Base-by-base conservation (phyloP, 2,888 invertebrate genomes). In the Volucella bombylans region DNA sequence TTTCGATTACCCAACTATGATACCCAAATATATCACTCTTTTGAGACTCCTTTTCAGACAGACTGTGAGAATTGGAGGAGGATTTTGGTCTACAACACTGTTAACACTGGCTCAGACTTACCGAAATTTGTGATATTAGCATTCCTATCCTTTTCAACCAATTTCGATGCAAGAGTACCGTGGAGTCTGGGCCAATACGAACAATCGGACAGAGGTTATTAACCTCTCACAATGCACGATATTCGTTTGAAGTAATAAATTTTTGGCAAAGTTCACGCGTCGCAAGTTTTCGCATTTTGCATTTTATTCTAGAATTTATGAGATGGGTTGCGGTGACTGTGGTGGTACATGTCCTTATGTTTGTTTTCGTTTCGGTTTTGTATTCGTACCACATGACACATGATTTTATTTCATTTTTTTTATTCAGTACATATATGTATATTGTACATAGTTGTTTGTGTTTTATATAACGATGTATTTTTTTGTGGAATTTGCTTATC, bases 211-310 rank as follows among this genome's bases (percentile, higher is more conserved):
- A 49, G 65, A 31, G 50, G 18, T 9, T 54, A 62, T 49, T 54
- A 54, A 62, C 61, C 68, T 65, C 57, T 39, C 64, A 41, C 15
- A 45, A 47, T 41, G 47, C 47, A 62, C 39, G 59, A 67, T 54
- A 62, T 68, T 61, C 68, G 64, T 43, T 57, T 54, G 64, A 67
- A 80, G 79, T 71, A 80, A 71, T 79, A 83, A 79, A 80, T 79
- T 39, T 68, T 83, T 83, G 69, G 57, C 38, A 61, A 67, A 71
- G 74, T 76, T 83, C 71, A 80, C 71, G 82, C 79, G 82, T 65
- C 82, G 79, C 69, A 79, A 79, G 79, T 74, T 74, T 74, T 79
- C 79, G 57, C 78, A 82, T 82, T 78, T 78, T 55, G 68, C 64
- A 82, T 82, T 79, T 82, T 74, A 73, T 59, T 82, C 54, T 68